Evolutionary conservation across 2,888 invertebrate genomes (phyloP), one percentile per base, ranked within the genome.

Genomic region (Aleiodes leptofemur): DNA sequence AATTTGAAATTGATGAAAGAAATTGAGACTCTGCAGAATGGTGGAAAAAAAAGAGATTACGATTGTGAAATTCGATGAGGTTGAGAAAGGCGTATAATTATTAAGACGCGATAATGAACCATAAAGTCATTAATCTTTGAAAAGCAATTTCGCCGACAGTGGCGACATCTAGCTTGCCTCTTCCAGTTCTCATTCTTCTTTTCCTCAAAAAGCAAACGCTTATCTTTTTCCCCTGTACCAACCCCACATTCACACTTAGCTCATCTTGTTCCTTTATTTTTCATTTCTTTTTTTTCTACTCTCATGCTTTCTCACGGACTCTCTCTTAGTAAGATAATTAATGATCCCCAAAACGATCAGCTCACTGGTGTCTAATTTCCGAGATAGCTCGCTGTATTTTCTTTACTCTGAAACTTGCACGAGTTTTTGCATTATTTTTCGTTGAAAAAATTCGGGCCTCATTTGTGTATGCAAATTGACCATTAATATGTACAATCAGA

Each of bases 311-410:
- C 71, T 64, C 73, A 61, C 68, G 31, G 57, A 23, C 70, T 59
- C 50, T 43, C 57, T 34, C 64, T 70, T 73, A 70, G 68, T 55
- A 81, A 82, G 81, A 86, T 88, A 87, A 88, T 88, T 88, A 87
- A 88, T 87, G 87, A 87, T 87, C 14, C 48, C 80, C 76, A 76
- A 87, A 87, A 86, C 85, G 87, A 87, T 88, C 86, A 82, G 82
- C 81, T 82, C 59, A 82, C 84, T 86, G 83, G 84, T 85, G 85
- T 87, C 86, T 86, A 85, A 85, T 87, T 86, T 85, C 84, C 79
- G 81, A 80, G 80, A 85, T 83, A 83, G 74, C 83, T 84, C 83
- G 77, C 76, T 79, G 82, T 71, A 34, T 56, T 69, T 69, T 48
- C 64, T 64, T 53, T 16, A n/a, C 56, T 34, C 66, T 66, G 23